A percentile compares a stretch with the other conserved stretches of the same genome.
These are phyloP conservation scores for Drosophila fungiperda DNA, from an alignment of 2,888 invertebrate species.

Conservation along the genomic window DNA sequence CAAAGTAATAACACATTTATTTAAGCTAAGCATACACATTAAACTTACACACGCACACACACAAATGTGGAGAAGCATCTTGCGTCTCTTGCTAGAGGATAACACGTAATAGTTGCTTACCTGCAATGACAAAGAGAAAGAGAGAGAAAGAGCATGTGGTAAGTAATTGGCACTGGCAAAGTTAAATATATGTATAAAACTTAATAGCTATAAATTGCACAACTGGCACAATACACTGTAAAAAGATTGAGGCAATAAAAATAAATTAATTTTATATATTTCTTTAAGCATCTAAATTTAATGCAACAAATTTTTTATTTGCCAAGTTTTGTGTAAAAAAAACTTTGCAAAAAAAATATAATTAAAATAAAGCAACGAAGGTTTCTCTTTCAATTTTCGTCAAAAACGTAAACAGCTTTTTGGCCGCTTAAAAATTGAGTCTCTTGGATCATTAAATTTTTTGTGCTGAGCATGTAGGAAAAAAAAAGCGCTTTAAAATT, in stretches of 20 bases:
- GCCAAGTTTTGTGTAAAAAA: not conserved
- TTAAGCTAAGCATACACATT: constrained; percentile 42
- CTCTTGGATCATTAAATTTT: not conserved
- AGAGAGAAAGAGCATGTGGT: constrained; percentile 5
- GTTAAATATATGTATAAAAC: not conserved
- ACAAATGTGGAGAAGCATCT: constrained; percentile 4
- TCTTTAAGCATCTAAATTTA: too few relatives aligned
- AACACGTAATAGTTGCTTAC: constrained; percentile 59
- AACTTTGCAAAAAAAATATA: not conserved
- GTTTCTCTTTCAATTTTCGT: too few relatives aligned
- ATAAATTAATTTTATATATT: not conserved
- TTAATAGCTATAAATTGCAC: not conserved
- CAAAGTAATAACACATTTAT: constrained; percentile 57
- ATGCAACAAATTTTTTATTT: not conserved
- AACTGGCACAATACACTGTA: constrained; percentile 9
- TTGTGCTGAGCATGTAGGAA: not conserved
- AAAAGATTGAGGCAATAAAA: not conserved
- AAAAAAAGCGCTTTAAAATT: not conserved
- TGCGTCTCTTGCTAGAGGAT: constrained; percentile 1
- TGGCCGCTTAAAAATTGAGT: not conserved
- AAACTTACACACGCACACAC: constrained; percentile 15
- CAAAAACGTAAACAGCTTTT: not conserved
- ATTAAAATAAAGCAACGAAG: not conserved
- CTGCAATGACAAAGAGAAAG: constrained; percentile 55
- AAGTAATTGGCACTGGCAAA: constrained; percentile 21